Base-by-base conservation (phyloP, 2,113 vertebrate genomes). In the Cyphotilapia sp. region DNA sequence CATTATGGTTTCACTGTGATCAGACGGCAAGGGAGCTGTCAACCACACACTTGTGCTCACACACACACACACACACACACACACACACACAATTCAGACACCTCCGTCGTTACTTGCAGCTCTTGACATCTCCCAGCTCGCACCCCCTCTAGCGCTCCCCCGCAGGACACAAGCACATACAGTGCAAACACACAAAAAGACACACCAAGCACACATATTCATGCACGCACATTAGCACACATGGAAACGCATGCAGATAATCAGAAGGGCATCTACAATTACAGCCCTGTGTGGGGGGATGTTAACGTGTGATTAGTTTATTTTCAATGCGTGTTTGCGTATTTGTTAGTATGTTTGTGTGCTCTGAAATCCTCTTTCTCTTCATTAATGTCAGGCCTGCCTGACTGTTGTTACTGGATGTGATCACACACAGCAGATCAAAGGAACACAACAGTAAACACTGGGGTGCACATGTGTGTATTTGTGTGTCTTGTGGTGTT, bases 1-100 rank as follows among this genome's bases (percentile, higher is more conserved):
- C 95, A 95, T 97, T 96, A 96, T 88, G 89, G 94, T 93, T 95
- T 93, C 93, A 89, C 92, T 95, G 91, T 95, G 93, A 96, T 95
- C 95, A 95, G 90, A 90, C 89, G 76, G 91, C 91, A 90, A 66
- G 89, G 92, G 92, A 95, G 89, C 95, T 95, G 94, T 95, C 95
- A 96, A 88, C 22, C 82, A 56, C 83, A 33, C 88, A 81, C 33
- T 66, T 13, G 61, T 83, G 85, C 83, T 78, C 92, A 82, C 89
- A 85, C 80, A 66, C 42, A 88, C 82, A 54, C 74, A 80, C 87
- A 85, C 84, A 83, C 92, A 61, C 81, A 61, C 54, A 57, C 38
- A 81, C 83, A 86, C 85, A 85, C 88, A 81, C 82, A 78, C 87
- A 57, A 84, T n/a, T 61, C 82, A 90, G 84, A 95, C 93, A 93